Conservation (phyloP, 2,888 invertebrate species). For the Spodoptera littoralis region DNA sequence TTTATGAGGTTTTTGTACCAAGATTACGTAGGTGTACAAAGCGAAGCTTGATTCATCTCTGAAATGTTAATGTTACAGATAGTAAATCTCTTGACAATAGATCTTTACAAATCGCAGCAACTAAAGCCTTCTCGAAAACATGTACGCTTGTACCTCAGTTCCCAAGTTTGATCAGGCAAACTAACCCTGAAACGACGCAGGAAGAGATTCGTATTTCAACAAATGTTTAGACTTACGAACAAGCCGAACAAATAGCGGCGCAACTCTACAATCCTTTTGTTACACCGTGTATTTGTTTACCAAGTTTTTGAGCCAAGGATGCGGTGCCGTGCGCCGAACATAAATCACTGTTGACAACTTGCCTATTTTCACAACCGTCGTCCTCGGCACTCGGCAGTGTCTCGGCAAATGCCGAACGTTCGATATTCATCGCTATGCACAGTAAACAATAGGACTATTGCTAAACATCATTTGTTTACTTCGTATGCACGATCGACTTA, state of each 20-base stretch:
- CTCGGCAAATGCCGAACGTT: constrained; percentile 58
- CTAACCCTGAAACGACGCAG: constrained; percentile 31
- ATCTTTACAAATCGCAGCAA: constrained; percentile 3
- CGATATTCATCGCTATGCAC: constrained; percentile 62
- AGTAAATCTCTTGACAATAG: background rate
- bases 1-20: constrained; percentile 13
- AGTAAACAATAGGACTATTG: constrained; percentile 77
- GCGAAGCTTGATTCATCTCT: background rate
- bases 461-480: constrained; percentile 64
- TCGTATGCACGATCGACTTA: constrained; percentile 71
- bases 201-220: constrained; percentile 47
- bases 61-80: background rate
- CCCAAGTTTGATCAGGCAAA: constrained; percentile 38
- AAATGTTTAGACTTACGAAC: constrained; percentile 57
- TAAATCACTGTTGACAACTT: constrained; percentile 68
- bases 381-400: constrained; percentile 57
- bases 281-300: constrained; percentile 59
- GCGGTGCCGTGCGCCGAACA: constrained; percentile 59
- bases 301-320: constrained; percentile 67
- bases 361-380: constrained; percentile 70
- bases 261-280: constrained; percentile 57
- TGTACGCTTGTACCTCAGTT: constrained; percentile 9
- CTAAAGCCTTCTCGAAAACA: constrained; percentile 11
- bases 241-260: constrained; percentile 56
- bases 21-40: background rate